These are phyloP conservation scores for Clarias magur DNA, from an alignment of 2,113 vertebrate genomes.

Conservation along the genomic window DNA sequence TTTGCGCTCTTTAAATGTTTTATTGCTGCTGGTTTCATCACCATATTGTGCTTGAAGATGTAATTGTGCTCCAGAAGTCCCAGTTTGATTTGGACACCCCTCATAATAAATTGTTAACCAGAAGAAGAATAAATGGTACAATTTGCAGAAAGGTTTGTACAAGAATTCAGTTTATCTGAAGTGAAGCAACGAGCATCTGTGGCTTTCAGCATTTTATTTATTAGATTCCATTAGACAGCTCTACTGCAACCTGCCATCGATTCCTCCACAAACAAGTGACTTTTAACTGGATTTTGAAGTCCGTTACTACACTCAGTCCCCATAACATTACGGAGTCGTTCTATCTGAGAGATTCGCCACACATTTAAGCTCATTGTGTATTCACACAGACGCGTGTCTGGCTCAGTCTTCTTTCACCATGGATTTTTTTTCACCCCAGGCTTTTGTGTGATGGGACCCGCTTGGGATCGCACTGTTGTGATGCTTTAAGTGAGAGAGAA, in stretches of 20 bases:
- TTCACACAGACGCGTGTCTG: conserved; percentile 38
- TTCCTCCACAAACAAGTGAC: conserved; percentile 13
- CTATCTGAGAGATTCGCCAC: background rate
- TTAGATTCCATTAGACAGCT: background rate
- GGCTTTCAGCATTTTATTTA: conserved; percentile 5
- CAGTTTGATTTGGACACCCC: background rate
- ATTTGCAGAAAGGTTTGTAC: background rate
- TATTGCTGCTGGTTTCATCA: too few relatives aligned
- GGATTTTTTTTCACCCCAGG: conserved; percentile 29
- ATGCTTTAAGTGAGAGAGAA: conserved; percentile 51
- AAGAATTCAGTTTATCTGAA: background rate
- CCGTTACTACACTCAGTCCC: background rate
- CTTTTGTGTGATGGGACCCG: conserved; percentile 45
- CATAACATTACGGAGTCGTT: background rate
- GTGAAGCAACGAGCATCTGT: background rate
- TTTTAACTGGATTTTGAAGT: background rate
- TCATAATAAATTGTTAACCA: background rate
- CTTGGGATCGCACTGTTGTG: conserved; percentile 44
- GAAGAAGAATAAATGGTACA: background rate
- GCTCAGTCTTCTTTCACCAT: conserved; percentile 10
- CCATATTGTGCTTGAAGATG: too few relatives aligned
- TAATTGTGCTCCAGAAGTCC: too few relatives aligned
- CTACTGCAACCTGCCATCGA: conserved; percentile 4
- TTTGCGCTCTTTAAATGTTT: too few relatives aligned
- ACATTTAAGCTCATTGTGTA: conserved; percentile 33